These are phyloP conservation scores for Diachasma alloeum DNA, from an alignment of 1,140 invertebrate species.

Conservation along the genomic window DNA sequence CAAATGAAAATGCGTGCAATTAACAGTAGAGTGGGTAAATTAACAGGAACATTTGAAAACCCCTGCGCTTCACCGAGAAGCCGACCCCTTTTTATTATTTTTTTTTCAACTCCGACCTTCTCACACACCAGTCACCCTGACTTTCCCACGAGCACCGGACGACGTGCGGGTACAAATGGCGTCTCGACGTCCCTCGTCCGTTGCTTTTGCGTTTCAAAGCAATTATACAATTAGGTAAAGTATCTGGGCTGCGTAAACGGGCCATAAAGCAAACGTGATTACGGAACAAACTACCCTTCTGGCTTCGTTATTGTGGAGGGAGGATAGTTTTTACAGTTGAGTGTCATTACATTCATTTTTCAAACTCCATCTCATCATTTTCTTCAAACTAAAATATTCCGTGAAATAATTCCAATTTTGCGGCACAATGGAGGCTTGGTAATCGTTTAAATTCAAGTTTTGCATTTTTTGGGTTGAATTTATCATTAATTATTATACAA, in stretches of 20 bases:
- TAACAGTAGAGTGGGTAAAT: conserved; percentile 41
- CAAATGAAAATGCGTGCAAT: conserved; percentile 59
- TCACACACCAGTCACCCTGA: neutral
- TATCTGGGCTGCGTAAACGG: conserved; percentile 56
- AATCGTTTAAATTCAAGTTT: too few species aligned
- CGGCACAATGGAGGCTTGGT: too few species aligned
- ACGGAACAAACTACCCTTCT: conserved; percentile 38
- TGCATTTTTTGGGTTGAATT: too few species aligned
- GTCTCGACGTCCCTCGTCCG: conserved; percentile 18
- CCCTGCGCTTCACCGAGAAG: conserved; percentile 45
- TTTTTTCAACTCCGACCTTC: conserved; percentile 1
- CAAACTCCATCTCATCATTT: neutral
- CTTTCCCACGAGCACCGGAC: conserved; percentile 9
- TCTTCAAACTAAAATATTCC: neutral
- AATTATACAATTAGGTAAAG: conserved; percentile 67
- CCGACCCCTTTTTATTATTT: conserved; percentile 30
- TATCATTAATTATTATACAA: too few species aligned
- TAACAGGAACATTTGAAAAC: conserved; percentile 26
- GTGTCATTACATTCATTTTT: neutral
- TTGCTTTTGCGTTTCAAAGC: conserved; percentile 35
- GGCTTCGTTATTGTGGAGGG: neutral
- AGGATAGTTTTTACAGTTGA: neutral
- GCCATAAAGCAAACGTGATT: conserved; percentile 64
- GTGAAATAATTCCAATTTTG: too few species aligned
- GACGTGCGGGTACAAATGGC: conserved; percentile 14